phyloP scores from a whole-genome alignment of 2,888 invertebrate genomes.

The Aphidius colemani region DNA sequence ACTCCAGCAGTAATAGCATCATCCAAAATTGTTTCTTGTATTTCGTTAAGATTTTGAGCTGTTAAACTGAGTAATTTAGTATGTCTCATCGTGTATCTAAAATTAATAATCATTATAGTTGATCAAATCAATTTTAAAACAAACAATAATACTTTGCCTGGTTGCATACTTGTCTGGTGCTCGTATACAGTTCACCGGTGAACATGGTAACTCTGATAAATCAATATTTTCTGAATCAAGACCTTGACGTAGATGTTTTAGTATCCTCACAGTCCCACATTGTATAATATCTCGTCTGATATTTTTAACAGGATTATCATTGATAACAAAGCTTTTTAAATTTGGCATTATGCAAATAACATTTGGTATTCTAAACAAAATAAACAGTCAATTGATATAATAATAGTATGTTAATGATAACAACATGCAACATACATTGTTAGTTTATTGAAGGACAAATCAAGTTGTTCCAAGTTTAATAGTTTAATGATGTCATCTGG shows the following conservation, averaged over 20 bases:
- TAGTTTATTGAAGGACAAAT: constrained; percentile 80
- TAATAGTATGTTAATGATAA: not conserved
- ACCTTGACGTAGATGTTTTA: constrained; percentile 76
- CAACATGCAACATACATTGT: constrained; percentile 55
- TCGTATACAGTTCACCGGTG: constrained; percentile 34
- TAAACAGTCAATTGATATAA: not conserved
- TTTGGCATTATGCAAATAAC: constrained; percentile 74
- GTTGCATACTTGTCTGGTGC: constrained; percentile 65
- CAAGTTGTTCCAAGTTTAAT: constrained; percentile 78
- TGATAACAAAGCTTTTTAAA: constrained; percentile 79
- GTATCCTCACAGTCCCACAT: constrained; percentile 81
- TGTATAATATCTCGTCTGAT: constrained; percentile 83
- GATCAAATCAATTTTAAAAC: constrained; percentile 1
- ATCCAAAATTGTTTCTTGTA: constrained; percentile 75
- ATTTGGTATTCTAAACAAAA: constrained; percentile 67
- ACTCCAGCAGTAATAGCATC: constrained; percentile 75
- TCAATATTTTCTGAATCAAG: constrained; percentile 60
- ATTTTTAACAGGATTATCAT: constrained; percentile 81
- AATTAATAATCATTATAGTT: constrained; percentile 12
- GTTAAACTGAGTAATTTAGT: constrained; percentile 67
- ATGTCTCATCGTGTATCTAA: constrained; percentile 65
- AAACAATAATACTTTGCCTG: not conserved
- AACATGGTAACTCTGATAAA: constrained; percentile 56
- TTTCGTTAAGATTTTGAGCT: constrained; percentile 66
- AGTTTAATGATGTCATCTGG: constrained; percentile 80